Evolutionary conservation across 1,140 invertebrate species (phyloP).

Genomic region (Wiebesia pumilae): DNA sequence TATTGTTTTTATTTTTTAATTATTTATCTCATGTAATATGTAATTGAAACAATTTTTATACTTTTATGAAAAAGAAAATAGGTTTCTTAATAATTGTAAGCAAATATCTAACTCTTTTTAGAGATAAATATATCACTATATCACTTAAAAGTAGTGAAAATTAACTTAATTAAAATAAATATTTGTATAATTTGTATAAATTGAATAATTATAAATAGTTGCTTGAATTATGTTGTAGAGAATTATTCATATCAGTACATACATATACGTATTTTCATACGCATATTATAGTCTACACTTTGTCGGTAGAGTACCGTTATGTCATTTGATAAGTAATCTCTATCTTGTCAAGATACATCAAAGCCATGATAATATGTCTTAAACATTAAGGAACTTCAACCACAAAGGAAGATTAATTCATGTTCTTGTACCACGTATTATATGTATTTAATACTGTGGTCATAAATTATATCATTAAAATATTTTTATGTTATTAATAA

Average conservation of each 20-base stretch:
- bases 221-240: not conserved
- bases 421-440: not conserved
- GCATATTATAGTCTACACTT: not conserved
- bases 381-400: not conserved
- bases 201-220: not conserved
- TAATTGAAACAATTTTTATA: too few species aligned
- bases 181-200: too few species aligned
- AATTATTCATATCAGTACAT: not conserved
- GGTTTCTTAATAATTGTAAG: too few species aligned
- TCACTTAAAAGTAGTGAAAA: too few species aligned
- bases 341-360: not conserved
- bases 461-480: not conserved
- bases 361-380: not conserved
- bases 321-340: constrained; percentile 17
- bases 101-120: too few species aligned
- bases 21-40: too few species aligned
- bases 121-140: too few species aligned
- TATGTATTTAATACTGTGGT: not conserved
- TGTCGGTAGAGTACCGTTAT: not conserved
- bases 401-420: constrained; percentile 9
- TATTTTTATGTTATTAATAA: not conserved
- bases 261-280: not conserved
- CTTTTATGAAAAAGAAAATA: too few species aligned
- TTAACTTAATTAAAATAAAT: too few species aligned
- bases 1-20: too few species aligned